Percentiles rank a stretch among this genome's conserved stretches.
Conservation (phyloP, 2,113 vertebrate genomes). For the Bombycilla garrulus region DNA sequence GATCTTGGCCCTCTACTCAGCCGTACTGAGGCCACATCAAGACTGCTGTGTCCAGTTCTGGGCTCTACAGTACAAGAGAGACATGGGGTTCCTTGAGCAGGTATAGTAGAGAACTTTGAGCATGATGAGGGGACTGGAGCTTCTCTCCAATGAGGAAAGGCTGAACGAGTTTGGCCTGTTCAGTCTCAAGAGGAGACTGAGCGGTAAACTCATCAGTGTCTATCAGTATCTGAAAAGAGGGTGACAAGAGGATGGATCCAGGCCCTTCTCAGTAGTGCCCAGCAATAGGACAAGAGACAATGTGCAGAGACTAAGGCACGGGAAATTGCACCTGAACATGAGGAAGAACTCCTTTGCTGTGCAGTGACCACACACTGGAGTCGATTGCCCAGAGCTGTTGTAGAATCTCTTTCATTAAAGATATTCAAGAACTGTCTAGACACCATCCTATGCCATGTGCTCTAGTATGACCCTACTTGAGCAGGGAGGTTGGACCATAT, state of each 20-base stretch:
- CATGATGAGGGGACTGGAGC: not conserved
- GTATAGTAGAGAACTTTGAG: not conserved
- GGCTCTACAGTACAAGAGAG: too few relatives aligned
- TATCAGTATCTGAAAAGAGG: not conserved
- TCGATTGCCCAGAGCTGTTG: not conserved
- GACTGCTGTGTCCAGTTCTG: not conserved
- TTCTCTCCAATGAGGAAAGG: too few relatives aligned
- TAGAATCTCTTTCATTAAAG: not conserved
- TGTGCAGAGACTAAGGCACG: not conserved
- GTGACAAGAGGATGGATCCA: not conserved
- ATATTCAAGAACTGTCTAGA: not conserved
- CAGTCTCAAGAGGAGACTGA: not conserved
- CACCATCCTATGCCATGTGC: not conserved
- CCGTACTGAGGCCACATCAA: too few relatives aligned
- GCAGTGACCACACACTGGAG: too few relatives aligned
- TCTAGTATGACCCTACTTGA: not conserved
- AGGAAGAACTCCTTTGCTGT: not conserved
- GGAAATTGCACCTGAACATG: not conserved
- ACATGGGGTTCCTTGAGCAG: not conserved
- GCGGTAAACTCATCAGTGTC: not conserved
- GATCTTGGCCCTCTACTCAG: not conserved
- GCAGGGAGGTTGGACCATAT: not conserved
- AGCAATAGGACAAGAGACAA: not conserved
- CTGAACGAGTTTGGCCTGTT: not conserved
- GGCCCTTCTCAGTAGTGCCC: not conserved